Base-by-base conservation (phyloP, 2,797 vertebrate genomes). In the Lindbergichthys nudifrons region DNA sequence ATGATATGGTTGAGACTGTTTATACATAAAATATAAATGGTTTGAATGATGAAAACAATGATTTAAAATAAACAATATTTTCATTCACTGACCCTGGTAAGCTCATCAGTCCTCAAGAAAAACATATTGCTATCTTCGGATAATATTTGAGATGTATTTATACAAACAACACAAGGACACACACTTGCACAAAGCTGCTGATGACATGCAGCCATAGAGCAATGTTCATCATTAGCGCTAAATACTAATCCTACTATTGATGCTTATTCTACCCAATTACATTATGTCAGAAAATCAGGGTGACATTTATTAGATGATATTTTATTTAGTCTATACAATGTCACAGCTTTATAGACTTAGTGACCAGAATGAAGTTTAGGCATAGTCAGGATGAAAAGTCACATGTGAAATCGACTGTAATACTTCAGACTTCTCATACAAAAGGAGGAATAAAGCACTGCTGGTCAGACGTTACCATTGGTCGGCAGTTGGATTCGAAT, bases 51-150 rank as follows among this genome's bases (percentile, higher is more conserved):
- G 59, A 69, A 3, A 30, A 54, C 48, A 50, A 23, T 61, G 56
- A 72, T 58, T 54, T 19, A 16, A 57, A 65, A 51, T 18, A 0
- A 21, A 62, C 51, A 54, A 16, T 21, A 59, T 46, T 73, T 81
- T 18, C 47, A 57, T 45, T 46, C 8, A 18, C 10, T 3, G 47
- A 30, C 19, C 39, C 43, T 36, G 61, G 23, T 23, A 23, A 23
- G 12, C 21, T 64, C 48, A 64, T 57, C 61, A 70, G 30, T 13
- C 10, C 36, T 67, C 46, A 65, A 70, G 39, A 39, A 51, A 48
- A 60, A 23, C 26, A 32, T 14, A 4, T 11, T 16, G 30, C 9
- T 73, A 13, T 43, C 36, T 59, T 48, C 46, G 46, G 47, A 47
- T 57, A 59, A 58, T 48, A n/a, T 39, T 61, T 56, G 15, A 43